Base-by-base conservation (phyloP, 2,113 vertebrate species). In the Sebastes fasciatus region DNA sequence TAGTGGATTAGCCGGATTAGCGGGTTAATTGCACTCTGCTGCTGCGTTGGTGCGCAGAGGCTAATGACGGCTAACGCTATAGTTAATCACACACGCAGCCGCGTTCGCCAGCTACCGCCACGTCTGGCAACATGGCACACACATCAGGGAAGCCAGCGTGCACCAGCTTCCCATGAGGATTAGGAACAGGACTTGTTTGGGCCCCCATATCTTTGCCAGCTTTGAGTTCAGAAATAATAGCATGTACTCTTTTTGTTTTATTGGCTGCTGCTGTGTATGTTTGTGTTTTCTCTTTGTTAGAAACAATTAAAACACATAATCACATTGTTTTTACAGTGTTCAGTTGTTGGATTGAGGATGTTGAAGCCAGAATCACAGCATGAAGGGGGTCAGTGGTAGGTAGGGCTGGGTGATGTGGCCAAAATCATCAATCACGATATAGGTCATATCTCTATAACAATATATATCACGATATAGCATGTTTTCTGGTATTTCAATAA, bases 1-100 rank as follows among this genome's bases (percentile, higher is more conserved):
- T 93, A 94, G 91, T 88, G 92, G 94, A 94, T 94, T 93, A 93
- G 91, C 89, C 63, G 91, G 93, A 94, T 94, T 94, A 94, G 91
- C 90, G 90, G 86, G 91, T 94, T 94, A 94, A 94, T 94, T 94
- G 92, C 91, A 77, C 93, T 92, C 93, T 91, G 91, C 88, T 92
- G 90, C 81, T 90, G 94, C 92, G 87, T 91, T 89, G 92, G 75
- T 84, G 90, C 82, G 3, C 89, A 43, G 90, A 91, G 91, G 93
- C 93, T 94, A 94, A 94, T 93, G 91, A 93, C 14, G 71, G 92
- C 90, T 93, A 94, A 92, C 82, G 85, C 92, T 86, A 34, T 34
- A 34, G 88, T 91, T 94, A 93, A 94, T 94, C 93, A 40, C 90
- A 89, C 83, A 90, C 90, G 89, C 94, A 93, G 93, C 93, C 89